Conservation (phyloP, 2,888 invertebrate genomes). For the Agriopis marginaria region DNA sequence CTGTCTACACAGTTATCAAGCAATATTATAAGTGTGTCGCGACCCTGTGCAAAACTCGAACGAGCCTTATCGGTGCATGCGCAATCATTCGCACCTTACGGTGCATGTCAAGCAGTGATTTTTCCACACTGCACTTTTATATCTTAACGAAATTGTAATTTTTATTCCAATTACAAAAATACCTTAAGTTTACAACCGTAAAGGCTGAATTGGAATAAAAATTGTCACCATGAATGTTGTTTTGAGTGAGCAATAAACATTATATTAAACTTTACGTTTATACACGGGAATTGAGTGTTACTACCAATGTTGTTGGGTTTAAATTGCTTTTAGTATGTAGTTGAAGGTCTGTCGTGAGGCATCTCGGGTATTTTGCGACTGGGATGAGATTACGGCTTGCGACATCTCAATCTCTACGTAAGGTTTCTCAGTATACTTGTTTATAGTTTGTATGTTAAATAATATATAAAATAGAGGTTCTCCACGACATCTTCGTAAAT, state of each 20-base stretch:
- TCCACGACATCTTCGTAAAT: background rate
- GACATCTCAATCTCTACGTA: slow-evolving; percentile 20
- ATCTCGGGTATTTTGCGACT: slow-evolving; percentile 22
- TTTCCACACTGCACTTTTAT: slow-evolving; percentile 39
- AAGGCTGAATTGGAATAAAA: slow-evolving; percentile 37
- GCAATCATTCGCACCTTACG: slow-evolving; percentile 61
- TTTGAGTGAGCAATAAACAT: slow-evolving; percentile 56
- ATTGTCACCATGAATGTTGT: slow-evolving; percentile 31
- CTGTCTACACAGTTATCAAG: slow-evolving; percentile 25
- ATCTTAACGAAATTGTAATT: slow-evolving; percentile 2
- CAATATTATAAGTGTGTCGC: slow-evolving; percentile 58
- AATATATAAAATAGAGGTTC: background rate
- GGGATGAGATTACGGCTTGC: slow-evolving; percentile 23
- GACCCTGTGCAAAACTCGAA: slow-evolving; percentile 58
- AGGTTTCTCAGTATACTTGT: background rate
- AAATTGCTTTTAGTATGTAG: slow-evolving; percentile 30
- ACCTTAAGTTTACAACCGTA: slow-evolving; percentile 32
- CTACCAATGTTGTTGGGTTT: slow-evolving; percentile 46
- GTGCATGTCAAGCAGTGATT: slow-evolving; percentile 42
- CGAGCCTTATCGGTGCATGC: slow-evolving; percentile 60
- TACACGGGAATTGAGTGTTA: slow-evolving; percentile 49
- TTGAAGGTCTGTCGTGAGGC: slow-evolving; percentile 27
- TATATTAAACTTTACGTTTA: slow-evolving; percentile 41
- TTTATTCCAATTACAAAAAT: slow-evolving; percentile 25
- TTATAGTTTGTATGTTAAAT: background rate